phyloP scores from a whole-genome alignment of 2,113 vertebrate species.

The Amblyornis subalaris region DNA sequence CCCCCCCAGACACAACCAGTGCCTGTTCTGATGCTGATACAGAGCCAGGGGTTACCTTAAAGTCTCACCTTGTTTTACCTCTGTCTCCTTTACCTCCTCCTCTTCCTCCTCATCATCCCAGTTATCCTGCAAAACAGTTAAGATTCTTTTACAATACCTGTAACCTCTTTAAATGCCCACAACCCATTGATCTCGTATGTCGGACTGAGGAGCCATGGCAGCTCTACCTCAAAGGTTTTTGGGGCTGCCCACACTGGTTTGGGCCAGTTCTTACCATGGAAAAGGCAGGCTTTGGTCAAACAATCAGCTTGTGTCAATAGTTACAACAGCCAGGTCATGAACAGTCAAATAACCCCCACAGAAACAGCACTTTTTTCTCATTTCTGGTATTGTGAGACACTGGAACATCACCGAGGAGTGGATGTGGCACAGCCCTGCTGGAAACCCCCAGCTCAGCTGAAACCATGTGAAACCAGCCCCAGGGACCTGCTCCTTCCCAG shows the following conservation, averaged over 20 bases:
- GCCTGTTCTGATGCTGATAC: background rate
- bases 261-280: background rate
- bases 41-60: fast-evolving
- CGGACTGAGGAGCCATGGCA: background rate
- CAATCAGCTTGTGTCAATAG: background rate
- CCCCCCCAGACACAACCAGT: background rate
- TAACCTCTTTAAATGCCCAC: background rate
- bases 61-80: constrained; percentile 75
- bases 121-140: constrained; percentile 82
- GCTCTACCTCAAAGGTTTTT: background rate
- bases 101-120: constrained; percentile 92
- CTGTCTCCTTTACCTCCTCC: constrained; percentile 71
- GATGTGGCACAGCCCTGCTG: fast-evolving
- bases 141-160: background rate
- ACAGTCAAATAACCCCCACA: background rate
- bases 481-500: fast-evolving
- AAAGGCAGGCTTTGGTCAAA: background rate
- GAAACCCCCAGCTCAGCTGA: fast-evolving
- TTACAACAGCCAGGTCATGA: background rate
- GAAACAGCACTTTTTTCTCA: background rate
- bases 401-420: fast-evolving
- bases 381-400: fast-evolving
- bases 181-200: fast-evolving
- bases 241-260: fast-evolving
- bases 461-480: fast-evolving